These are phyloP conservation scores for Drosophila anomalata DNA, from an alignment of 2,888 invertebrate species.

Conservation along the genomic window DNA sequence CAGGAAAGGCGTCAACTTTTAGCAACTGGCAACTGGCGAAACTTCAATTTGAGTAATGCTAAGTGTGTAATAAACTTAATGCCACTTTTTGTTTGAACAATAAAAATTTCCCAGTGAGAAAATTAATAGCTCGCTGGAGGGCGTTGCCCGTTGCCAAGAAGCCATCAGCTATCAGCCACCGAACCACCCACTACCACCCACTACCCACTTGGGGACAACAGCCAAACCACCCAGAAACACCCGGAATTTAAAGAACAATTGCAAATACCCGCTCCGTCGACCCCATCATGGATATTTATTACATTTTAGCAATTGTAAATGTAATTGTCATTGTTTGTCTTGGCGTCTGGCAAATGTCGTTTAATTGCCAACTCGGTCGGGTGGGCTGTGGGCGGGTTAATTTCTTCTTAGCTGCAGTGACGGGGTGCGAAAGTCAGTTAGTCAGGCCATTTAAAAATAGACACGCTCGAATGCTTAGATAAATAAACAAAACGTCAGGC, in stretches of 20 bases:
- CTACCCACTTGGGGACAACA: background rate
- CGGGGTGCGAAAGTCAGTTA: conserved; percentile 70
- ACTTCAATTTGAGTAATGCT: conserved; percentile 50
- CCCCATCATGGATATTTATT: conserved; percentile 59
- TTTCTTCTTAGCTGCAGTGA: conserved; percentile 33
- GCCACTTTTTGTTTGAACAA: conserved; percentile 54
- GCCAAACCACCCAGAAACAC: conserved; percentile 11
- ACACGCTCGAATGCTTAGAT: conserved; percentile 64
- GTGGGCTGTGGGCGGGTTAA: background rate
- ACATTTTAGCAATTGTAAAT: conserved; percentile 77
- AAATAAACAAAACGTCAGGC: conserved; percentile 76
- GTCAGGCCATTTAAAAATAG: conserved; percentile 76
- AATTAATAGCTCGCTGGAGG: conserved; percentile 56
- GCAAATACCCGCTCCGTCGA: conserved; percentile 26
- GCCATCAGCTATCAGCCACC: conserved; percentile 8
- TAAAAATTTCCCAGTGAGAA: conserved; percentile 60
- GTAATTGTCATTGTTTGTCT: conserved; percentile 79
- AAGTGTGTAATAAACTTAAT: conserved; percentile 68
- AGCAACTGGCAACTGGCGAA: conserved; percentile 18
- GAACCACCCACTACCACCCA: conserved; percentile 13
- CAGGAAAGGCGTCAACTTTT: conserved; percentile 1
- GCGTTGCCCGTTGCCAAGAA: conserved; percentile 34
- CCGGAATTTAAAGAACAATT: conserved; percentile 26
- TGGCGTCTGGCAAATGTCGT: conserved; percentile 75
- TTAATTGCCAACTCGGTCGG: conserved; percentile 62